Conservation (phyloP, 2,797 vertebrate genomes). For the Pseudotriccus pelzelni region DNA sequence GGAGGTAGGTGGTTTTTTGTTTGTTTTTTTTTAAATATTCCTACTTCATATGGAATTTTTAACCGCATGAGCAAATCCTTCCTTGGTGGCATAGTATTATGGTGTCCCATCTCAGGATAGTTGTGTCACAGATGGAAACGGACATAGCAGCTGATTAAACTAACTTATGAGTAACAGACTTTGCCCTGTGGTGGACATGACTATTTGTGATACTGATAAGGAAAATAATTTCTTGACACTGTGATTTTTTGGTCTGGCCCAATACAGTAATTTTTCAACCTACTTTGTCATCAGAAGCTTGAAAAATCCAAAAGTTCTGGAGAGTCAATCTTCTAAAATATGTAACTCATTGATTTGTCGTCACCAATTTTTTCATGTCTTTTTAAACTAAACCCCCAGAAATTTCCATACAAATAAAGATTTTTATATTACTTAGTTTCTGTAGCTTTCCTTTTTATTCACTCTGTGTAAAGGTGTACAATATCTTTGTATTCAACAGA, state of each 20-base stretch:
- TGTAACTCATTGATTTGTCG: background rate
- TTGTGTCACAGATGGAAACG: background rate
- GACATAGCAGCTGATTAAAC: background rate
- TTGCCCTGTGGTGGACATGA: background rate
- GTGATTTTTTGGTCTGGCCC: background rate
- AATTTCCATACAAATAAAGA: background rate
- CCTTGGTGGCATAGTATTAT: background rate
- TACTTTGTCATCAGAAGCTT: background rate
- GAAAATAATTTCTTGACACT: background rate
- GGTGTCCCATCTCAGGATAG: background rate
- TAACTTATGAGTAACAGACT: background rate
- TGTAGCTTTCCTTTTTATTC: too few species aligned
- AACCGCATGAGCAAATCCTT: background rate
- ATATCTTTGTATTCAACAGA: background rate
- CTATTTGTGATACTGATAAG: background rate
- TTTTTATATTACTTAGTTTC: background rate
- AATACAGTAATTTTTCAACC: background rate
- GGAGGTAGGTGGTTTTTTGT: too few species aligned
- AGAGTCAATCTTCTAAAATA: background rate
- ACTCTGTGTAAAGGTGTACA: background rate
- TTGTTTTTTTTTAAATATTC: background rate
- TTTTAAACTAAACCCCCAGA: background rate
- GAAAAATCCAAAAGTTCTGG: background rate
- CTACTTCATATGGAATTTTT: background rate
- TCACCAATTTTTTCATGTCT: background rate